These are phyloP conservation scores for Drosophila nr. medialis DNA, from an alignment of 2,888 invertebrate species.

Conservation along the genomic window DNA sequence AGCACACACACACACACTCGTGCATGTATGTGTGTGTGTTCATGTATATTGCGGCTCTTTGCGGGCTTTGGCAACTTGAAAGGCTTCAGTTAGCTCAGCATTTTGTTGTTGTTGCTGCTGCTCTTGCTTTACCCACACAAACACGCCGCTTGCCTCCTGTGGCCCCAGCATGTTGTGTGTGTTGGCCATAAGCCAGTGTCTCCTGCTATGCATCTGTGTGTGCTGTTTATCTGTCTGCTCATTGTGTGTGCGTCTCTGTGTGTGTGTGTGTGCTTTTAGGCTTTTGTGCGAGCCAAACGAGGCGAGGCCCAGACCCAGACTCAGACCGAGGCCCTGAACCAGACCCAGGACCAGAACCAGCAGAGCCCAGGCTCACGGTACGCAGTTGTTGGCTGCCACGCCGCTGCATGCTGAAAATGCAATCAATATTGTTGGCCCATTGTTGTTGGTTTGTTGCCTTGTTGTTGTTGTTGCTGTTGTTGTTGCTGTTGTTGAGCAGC, in stretches of 20 bases:
- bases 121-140: conserved; percentile 12
- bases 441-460: conserved; percentile 31
- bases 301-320: conserved; percentile 54
- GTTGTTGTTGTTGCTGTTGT: conserved; percentile 37
- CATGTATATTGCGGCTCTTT: conserved; percentile 42
- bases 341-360: conserved; percentile 28
- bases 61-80: conserved; percentile 79
- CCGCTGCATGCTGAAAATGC: conserved; percentile 76
- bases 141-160: conserved; percentile 24
- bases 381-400: conserved; percentile 36
- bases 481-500: conserved; percentile 61
- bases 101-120: conserved; percentile 37
- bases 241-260: conserved; percentile 14
- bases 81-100: conserved; percentile 74
- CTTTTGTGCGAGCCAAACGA: conserved; percentile 77
- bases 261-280: conserved; percentile 73
- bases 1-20: conserved; percentile 19
- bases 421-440: conserved; percentile 76
- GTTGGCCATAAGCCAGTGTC: conserved; percentile 46
- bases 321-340: conserved; percentile 17
- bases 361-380: conserved; percentile 31
- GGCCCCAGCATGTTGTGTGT: conserved; percentile 12
- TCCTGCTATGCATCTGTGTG: conserved; percentile 34
- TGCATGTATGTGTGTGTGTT: neutral
- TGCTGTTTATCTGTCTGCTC: conserved; percentile 60